Conservation (phyloP, 2,113 vertebrate species). For the Caranx ignobilis region DNA sequence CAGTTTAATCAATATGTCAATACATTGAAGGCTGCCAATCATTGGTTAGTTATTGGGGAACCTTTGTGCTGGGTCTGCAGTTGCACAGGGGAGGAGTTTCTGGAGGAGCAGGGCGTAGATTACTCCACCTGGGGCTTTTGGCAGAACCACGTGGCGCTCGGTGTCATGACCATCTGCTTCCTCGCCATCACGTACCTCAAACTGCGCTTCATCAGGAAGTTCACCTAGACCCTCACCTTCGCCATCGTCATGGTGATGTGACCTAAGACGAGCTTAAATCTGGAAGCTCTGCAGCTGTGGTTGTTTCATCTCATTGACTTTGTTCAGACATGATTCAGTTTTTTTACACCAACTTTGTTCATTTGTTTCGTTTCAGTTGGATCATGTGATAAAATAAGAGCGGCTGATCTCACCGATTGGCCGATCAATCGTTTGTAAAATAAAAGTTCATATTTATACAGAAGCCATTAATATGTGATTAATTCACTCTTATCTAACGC, state of each 20-base stretch:
- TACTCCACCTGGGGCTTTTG: slow-evolving; percentile 88
- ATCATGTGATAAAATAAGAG: neutral
- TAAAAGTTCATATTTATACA: neutral
- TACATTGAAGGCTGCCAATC: too few species aligned
- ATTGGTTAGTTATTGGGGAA: neutral
- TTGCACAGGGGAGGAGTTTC: slow-evolving; percentile 84
- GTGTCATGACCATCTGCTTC: slow-evolving; percentile 87
- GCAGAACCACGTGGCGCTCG: slow-evolving; percentile 90
- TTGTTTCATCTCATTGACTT: neutral
- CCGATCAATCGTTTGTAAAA: slow-evolving; percentile 7
- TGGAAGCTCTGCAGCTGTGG: neutral
- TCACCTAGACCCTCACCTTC: slow-evolving; percentile 79
- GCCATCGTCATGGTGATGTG: neutral
- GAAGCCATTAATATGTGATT: neutral
- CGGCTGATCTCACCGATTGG: neutral
- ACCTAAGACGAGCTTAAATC: neutral
- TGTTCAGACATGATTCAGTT: too few species aligned
- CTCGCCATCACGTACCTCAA: slow-evolving; percentile 90
- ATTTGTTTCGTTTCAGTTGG: neutral
- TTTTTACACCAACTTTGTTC: too few species aligned
- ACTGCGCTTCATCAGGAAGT: slow-evolving; percentile 91
- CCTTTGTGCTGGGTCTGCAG: slow-evolving; percentile 65
- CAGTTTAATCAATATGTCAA: too few species aligned
- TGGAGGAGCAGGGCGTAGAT: slow-evolving; percentile 86
- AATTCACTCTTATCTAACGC: slow-evolving; percentile 31